Conservation (phyloP, 64 coral and sea anemone genomes). For the Astreopora myriophthalma region DNA sequence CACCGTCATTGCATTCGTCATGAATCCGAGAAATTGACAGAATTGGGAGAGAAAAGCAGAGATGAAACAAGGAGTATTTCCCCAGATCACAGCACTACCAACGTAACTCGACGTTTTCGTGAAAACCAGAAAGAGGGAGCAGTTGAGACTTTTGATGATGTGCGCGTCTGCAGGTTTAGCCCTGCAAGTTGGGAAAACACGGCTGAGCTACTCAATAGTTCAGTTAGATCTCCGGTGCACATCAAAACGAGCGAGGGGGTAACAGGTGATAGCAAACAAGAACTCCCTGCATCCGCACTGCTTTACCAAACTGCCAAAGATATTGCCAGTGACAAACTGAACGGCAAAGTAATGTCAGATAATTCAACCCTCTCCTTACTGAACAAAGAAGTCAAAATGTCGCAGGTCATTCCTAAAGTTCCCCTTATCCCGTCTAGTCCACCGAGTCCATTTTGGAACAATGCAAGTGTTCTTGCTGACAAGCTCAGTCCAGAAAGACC, state of each 20-base stretch:
- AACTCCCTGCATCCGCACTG: neutral
- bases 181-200: neutral
- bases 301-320: neutral
- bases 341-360: neutral
- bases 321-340: neutral
- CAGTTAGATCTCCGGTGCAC: neutral
- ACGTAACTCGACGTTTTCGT: neutral
- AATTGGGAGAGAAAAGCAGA: neutral
- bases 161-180: neutral
- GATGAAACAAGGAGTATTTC: neutral
- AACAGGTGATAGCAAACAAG: neutral
- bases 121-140: neutral
- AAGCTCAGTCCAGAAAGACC: neutral
- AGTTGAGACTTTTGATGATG: neutral
- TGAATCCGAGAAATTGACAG: neutral
- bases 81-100: slow-evolving; percentile 37
- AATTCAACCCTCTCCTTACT: neutral
- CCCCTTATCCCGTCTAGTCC: neutral
- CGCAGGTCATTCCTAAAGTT: neutral
- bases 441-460: neutral
- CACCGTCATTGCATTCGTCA: too few species aligned
- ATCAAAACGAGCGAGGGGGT: neutral
- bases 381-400: neutral
- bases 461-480: neutral
- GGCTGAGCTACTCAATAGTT: neutral